Evolutionary conservation across 1,140 invertebrate species (phyloP).

Genomic region (Drosophila gunungcola): DNA sequence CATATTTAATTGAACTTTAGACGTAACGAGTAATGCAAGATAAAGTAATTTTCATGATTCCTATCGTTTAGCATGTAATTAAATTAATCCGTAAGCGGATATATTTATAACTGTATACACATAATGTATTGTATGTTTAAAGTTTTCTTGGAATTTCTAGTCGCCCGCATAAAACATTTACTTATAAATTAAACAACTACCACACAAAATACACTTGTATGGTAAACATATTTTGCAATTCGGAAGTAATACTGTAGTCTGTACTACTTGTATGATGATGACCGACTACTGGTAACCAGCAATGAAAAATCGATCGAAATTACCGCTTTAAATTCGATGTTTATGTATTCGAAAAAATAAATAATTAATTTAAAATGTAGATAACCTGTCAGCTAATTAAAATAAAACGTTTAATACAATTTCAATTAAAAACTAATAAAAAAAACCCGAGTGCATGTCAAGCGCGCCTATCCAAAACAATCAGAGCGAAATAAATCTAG

Average conservation of each 20-base stretch:
- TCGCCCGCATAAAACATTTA: conserved; percentile 80
- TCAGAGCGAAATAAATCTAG: conserved; percentile 77
- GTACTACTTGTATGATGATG: conserved; percentile 30
- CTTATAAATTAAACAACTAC: conserved; percentile 60
- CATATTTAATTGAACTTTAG: conserved; percentile 54
- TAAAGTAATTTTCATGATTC: conserved; percentile 80
- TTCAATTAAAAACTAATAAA: conserved; percentile 50
- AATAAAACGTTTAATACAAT: conserved; percentile 16
- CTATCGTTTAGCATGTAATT: conserved; percentile 74
- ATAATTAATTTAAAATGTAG: conserved; percentile 18
- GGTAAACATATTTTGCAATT: conserved; percentile 51
- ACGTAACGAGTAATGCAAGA: conserved; percentile 53
- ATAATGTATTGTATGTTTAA: conserved; percentile 69
- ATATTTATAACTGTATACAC: conserved; percentile 24
- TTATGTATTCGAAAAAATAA: conserved; percentile 21
- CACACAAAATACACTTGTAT: conserved; percentile 28
- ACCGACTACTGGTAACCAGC: conserved; percentile 13
- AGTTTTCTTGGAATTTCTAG: conserved; percentile 79
- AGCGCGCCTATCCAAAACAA: conserved; percentile 68
- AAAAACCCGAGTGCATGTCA: conserved; percentile 51
- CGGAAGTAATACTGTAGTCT: conserved; percentile 28
- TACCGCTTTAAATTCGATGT: conserved; percentile 15
- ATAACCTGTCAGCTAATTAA: conserved; percentile 42
- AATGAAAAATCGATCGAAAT: conserved; percentile 29
- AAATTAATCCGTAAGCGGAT: conserved; percentile 52